A percentile compares a stretch with the other conserved stretches of the same genome.
Conservation (phyloP, 2,113 vertebrate genomes). For the Atherinomorus stipes region DNA sequence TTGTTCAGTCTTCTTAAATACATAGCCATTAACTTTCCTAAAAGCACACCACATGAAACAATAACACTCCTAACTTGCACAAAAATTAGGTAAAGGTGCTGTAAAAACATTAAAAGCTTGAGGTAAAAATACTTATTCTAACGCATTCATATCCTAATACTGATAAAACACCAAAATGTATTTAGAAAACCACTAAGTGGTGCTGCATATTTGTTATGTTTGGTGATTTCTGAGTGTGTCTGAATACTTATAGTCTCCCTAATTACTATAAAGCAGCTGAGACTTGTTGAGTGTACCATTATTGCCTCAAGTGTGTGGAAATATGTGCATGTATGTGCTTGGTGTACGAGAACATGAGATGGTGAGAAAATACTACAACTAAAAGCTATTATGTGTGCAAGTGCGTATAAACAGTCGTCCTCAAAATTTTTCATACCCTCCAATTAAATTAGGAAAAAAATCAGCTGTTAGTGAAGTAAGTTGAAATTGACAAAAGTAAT, state of each 20-base stretch:
- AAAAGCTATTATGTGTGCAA: neutral
- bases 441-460: no score
- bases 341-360: neutral
- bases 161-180: neutral
- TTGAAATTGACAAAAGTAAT: no score
- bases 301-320: constrained; percentile 9
- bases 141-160: neutral
- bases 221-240: constrained; percentile 10
- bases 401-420: no score
- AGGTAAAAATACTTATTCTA: neutral
- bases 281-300: constrained; percentile 29
- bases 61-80: no score
- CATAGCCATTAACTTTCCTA: no score
- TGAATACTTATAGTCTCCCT: constrained; percentile 49
- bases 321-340: constrained; percentile 5
- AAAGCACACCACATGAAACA: neutral
- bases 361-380: constrained; percentile 14
- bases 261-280: constrained; percentile 49
- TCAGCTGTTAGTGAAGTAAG: no score
- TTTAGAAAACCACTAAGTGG: constrained; percentile 8
- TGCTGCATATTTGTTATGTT: neutral
- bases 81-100: no score
- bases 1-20: no score
- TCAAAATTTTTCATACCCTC: no score
- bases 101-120: neutral